Evolutionary conservation across 2,797 vertebrate genomes (phyloP), one percentile per base, ranked within the genome.

Genomic region (Poeciliopsis presidionis): DNA sequence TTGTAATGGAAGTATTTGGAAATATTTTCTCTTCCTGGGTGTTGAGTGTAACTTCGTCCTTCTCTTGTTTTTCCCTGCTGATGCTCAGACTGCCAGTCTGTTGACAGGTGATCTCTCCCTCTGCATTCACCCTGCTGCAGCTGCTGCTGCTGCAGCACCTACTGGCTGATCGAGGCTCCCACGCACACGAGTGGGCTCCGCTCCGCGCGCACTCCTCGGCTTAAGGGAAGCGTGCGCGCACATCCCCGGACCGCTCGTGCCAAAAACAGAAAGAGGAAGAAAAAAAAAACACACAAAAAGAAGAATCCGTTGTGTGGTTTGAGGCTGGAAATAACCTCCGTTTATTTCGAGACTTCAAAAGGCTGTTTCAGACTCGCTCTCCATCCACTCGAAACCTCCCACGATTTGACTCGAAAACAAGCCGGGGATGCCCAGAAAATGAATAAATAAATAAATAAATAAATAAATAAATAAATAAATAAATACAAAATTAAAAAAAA

Each of bases 101-200:
- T 33, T 80, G 78, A 75, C 82, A 77, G 78, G 65, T 74, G 41
- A 80, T 72, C 61, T 72, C 77, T 69, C 75, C 69, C 75, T 69
- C 80, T 81, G 25, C 72, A 43, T 79, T 63, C 81, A 61, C 59
- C 79, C 72, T 63, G 33, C 74, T 80, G 49, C 49, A 22, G 30
- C 30, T 33, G 2, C 9, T 3, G 41, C 72, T 61, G 33, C 33
- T 5, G 39, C 39, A 39, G 39, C 39, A 39, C 0, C 36, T 80
- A 20, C 49, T 53, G 63, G 72, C 81, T 73, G 74, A 75, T 82
- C 69, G n/a, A 82, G 49, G 77, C 77, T 87, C 90, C 89, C 88
- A 91, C 89, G 83, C 90, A 90, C 83, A 47, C 75, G 79, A 87
- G 88, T 91, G 87, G 90, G 88, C 86, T 84, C 84, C 7, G 43